Base-by-base conservation (phyloP, 2,113 vertebrate genomes). In the Microtus oregoni region DNA sequence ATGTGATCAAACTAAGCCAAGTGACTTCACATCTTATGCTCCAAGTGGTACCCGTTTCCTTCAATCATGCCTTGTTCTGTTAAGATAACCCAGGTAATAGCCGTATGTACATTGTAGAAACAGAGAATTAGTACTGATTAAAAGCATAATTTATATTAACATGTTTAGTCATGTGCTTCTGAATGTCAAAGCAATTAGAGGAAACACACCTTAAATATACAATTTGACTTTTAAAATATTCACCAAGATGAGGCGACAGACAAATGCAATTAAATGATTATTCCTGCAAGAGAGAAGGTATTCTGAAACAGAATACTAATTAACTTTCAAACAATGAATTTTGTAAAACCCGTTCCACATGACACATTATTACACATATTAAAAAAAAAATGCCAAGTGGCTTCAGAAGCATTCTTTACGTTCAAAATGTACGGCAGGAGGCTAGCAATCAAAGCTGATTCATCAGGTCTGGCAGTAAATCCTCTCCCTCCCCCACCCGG, bases 281-380 rank as follows among this genome's bases (percentile, higher is more conserved):
- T 38, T 94, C 20, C 4, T 41, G 86, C 28, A 61, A 96, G 81
- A 90, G 5, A 79, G 68, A 79, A 92, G 76, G 32, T 65, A 76
- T 92, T 86, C 41, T 65, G 85, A 75, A 44, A 87, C 95, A 94
- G 86, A 96, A 93, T 22, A n/a, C 78, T 58, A 91, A 96, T 91
- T 92, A 92, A 91, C 92, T 86, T 94, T 47, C 73, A 83, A 91
- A 96, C 86, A 93, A 93, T 15, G 82, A 83, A 83, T 68, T 92
- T 41, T 3, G 2, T 44, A 83, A 89, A 90, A 92, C n/a, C 47
- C 67, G 63, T 70, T 73, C 89, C 47, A 96, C 89, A 50, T 65
- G 75, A 95, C 94, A 58, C 73, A 82, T 90, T 85, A 92, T 65
- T 65, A 35, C 14, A 85, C 0, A 87, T 2, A 72, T 65, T 7